Evolutionary conservation across 2,113 vertebrate species (phyloP), one percentile per base, ranked within the genome.

Genomic region (Peromyscus californicus): DNA sequence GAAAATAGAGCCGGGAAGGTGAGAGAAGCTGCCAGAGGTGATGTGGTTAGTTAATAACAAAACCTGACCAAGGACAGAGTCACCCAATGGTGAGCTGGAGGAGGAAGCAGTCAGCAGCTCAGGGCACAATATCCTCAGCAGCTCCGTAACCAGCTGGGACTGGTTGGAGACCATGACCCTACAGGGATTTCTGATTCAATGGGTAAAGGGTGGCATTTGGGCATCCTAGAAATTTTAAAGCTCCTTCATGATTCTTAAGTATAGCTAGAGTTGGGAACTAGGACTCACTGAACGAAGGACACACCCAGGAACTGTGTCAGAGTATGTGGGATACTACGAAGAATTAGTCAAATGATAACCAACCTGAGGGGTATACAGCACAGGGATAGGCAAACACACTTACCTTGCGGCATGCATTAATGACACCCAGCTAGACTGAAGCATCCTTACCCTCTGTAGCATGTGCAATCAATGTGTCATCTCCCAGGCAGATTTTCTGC

Each of bases 31-130:
- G 57, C 57, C n/a, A 16, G 65, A 76, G 69, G 91, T 16, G 7
- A 51, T 5, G 65, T n/a, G 82, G 45, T 42, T 12, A 63, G 86
- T 7, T 42, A 36, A n/a, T 0, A 10, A 70, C 39, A 54, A 51
- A 72, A 72, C 82, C 10, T 39, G 48, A 36, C 51, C 75, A 7
- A 7, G 0, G 10, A 10, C 2, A 31, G 3, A 3, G 16, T n/a
- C 39, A 33, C 90, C 51, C 1, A 1, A 21, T 11, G 1, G 6
- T 0, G 10, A 82, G 33, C 1, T 29, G 57, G 7, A 42, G 45
- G 24, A 69, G 74, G 72, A 54, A 3, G 29, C 24, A 5, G 36
- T 39, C 51, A 31, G 33, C 54, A 83, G 36, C 24, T 74, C 36
- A 29, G 69, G 36, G 36, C 15, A 19, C 7, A 9, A 36, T 42